Percentiles rank a stretch among this genome's conserved stretches.
Conservation (phyloP, 2,797 vertebrate species). For the Phalanger gymnotis region DNA sequence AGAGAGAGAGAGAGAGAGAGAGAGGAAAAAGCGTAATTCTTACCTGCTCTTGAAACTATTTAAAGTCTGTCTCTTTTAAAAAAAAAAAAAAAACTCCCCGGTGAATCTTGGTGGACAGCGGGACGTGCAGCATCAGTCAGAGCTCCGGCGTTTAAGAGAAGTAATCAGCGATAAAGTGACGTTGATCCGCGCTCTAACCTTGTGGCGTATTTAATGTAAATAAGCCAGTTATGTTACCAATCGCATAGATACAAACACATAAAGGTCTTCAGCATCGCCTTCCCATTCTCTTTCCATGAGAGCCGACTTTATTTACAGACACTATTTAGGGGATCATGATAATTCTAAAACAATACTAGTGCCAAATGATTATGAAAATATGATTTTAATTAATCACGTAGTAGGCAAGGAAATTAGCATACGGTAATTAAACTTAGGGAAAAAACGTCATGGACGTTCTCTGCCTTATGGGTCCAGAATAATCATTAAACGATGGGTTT, state of each 20-base stretch:
- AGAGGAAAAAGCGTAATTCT: slow-evolving; percentile 83
- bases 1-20: slow-evolving; percentile 47
- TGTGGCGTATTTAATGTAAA: slow-evolving; percentile 99
- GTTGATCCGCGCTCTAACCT: slow-evolving; percentile 99
- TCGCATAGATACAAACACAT: slow-evolving; percentile 92
- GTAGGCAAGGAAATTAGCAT: slow-evolving; percentile 93
- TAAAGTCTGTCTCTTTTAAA: slow-evolving; percentile 87
- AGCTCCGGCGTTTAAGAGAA: slow-evolving; percentile 94
- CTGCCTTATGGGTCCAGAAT: slow-evolving; percentile 88
- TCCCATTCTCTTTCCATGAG: slow-evolving; percentile 91
- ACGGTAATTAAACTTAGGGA: slow-evolving; percentile 92
- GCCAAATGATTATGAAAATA: slow-evolving; percentile 95
- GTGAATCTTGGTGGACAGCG: slow-evolving; percentile 89
- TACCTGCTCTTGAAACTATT: slow-evolving; percentile 94
- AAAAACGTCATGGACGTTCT: slow-evolving; percentile 87
- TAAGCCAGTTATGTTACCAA: slow-evolving; percentile 99
- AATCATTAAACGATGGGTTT: slow-evolving; percentile 85
- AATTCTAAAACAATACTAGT: slow-evolving; percentile 91
- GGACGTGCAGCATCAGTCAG: slow-evolving; percentile 93
- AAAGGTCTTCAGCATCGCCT: slow-evolving; percentile 92
- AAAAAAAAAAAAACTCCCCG: slow-evolving; percentile 88
- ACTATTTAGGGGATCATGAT: slow-evolving; percentile 90
- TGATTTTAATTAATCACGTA: slow-evolving; percentile 94
- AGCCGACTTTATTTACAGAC: slow-evolving; percentile 92
- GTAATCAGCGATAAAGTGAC: slow-evolving; percentile 99